Base-by-base conservation (phyloP, 2,888 invertebrate species). In the Agrenia bidenticulata region DNA sequence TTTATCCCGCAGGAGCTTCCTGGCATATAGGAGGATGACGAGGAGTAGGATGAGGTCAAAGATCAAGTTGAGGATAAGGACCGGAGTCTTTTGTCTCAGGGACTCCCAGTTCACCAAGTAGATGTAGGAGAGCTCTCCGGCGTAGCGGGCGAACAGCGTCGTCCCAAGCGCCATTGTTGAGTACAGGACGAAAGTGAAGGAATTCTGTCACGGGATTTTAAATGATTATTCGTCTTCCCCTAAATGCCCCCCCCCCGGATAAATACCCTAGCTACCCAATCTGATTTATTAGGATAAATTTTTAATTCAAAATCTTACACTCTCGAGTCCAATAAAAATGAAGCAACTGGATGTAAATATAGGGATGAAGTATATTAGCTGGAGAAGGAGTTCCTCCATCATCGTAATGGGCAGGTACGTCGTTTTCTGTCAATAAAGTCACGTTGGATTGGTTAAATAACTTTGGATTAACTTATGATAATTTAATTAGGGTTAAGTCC, bases 301-400 rank as follows among this genome's bases (percentile, higher is more conserved):
- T 50, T n/a, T 19, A 50, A 42, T 27, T 56, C 11, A 49, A 4
- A 5, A 45, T 11, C 49, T 49, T 37, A 70, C 70, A 62, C 60
- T 67, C 45, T 70, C 70, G 13, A 70, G 42, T 32, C 70, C 70
- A 56, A 65, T 59, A 17, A 67, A 32, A 5, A 64, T 64, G 51
- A 70, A 67, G 7, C 62, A 61, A 51, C 67, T 63, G 24, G 64
- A 58, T 2, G 67, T 67, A 26, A 70, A 67, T 27, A 70, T 21
- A 23, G 65, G 63, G 39, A 70, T 64, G 59, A 70, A 70, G 49
- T 70, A 70, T 27, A 70, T 63, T 21, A 70, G 56, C 37, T 70
- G 67, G n/a, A 70, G 64, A 57, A 70, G 63, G 24, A 64, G 58
- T 58, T 70, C 70, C 19, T 70, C 70, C 27, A 64, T 24, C 17